Base-by-base conservation (phyloP, 2,113 vertebrate genomes). In the Casuarius casuarius region DNA sequence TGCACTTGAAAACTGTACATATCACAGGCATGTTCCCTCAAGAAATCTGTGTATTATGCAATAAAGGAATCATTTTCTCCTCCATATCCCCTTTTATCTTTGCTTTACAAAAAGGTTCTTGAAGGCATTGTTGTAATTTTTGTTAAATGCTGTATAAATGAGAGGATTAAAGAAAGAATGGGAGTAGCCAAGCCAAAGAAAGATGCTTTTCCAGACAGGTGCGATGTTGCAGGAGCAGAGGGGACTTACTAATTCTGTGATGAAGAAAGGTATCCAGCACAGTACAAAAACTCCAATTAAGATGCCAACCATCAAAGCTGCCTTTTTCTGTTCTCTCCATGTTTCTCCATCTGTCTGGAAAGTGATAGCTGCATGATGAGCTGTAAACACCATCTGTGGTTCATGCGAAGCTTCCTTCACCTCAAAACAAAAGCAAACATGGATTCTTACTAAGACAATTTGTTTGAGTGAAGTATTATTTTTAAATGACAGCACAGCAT, bases 151-250 rank as follows among this genome's bases (percentile, higher is more conserved):
- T 42, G 96, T 98, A 87, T 98, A 98, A 97, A 98, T 98, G 54
- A 98, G 95, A 74, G 97, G 97, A 84, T 98, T 98, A 97, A 98
- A 98, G 96, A 98, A 98, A 85, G 98, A 98, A 91, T 98, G 98
- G 67, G 97, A 98, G 86, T 98, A 98, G 44, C 98, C 97, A 70
- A 98, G 97, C 98, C 97, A 98, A 67, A 98, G 96, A 66, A 98
- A 98, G 51, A 97, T 88, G 84, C 98, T 98, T 91, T 98, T 98
- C 97, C 97, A 98, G 84, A 97, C 5, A 2, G 98, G 97, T 5
- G 98, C 97, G 54, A 98, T 91, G 77, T 89, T 97, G 81, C 97
- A 98, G 92, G 97, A 97, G 78, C 97, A 98, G 87, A 98, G 95
- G 6, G 97, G 97, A 80, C 96, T 97, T 92, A 98, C 92, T 96